phyloP scores from a whole-genome alignment of 2,797 vertebrate genomes.

The Glossophaga mutica region DNA sequence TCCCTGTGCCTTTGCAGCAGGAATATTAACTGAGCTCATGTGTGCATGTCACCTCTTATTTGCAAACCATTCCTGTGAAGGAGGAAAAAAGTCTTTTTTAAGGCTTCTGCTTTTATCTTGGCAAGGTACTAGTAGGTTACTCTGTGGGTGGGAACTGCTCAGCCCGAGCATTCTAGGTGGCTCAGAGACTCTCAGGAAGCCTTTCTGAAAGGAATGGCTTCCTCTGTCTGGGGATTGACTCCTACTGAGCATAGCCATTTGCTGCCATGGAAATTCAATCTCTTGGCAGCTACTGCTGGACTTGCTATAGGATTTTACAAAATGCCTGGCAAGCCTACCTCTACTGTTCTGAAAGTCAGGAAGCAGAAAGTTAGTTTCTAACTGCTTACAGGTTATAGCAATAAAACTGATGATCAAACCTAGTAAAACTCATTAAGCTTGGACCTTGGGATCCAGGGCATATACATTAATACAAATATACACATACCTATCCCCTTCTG shows the following conservation, averaged over 20 bases:
- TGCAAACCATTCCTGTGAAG: neutral
- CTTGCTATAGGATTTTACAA: slow-evolving; percentile 15
- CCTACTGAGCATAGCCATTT: neutral
- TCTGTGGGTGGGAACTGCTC: neutral
- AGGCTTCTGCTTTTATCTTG: neutral
- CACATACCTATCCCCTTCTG: neutral
- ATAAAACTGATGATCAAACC: neutral
- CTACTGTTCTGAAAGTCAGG: neutral
- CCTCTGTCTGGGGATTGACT: neutral
- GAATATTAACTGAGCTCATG: neutral
- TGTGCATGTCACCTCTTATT: neutral
- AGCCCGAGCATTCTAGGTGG: neutral
- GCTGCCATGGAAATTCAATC: neutral
- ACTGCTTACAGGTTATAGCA: neutral
- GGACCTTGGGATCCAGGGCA: neutral
- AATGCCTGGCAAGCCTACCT: neutral
- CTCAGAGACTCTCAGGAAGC: neutral
- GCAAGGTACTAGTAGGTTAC: neutral
- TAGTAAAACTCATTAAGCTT: neutral
- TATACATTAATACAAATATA: neutral
- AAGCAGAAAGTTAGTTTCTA: slow-evolving; percentile 14
- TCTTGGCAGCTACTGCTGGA: neutral
- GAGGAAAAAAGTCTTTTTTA: neutral
- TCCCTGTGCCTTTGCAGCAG: neutral
- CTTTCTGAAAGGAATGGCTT: neutral